Evolutionary conservation across 2,888 invertebrate species (phyloP), one percentile per base, ranked within the genome.

Genomic region (Synanthedon formicaeformis): DNA sequence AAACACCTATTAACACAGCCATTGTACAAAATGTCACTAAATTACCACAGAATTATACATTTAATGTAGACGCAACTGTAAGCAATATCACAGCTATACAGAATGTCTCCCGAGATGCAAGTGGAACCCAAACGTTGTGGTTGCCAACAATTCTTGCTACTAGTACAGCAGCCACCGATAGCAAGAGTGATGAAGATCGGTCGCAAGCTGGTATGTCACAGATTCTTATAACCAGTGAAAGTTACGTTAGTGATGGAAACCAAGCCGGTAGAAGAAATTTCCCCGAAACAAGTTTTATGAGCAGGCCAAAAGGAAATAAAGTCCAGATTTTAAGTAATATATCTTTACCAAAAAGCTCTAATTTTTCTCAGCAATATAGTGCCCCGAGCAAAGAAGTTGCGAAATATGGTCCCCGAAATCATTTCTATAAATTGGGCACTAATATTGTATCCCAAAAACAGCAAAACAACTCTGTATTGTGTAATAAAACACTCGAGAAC

Each of bases 251-350:
- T 68, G 84, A 86, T 57, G 58, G 73, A 48, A 76, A 64, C 58
- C 77, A 71, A 60, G 54, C 75, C 16, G 72, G 71, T 53, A 71
- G 81, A 60, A 77, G 82, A 66, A 85, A 84, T 59, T 80, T 84
- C 8, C 74, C 81, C 52, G 86, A 87, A 57, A 77, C 85, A 16
- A 83, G 71, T 64, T 86, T 82, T 54, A 69, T 81, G 51, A 70
- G 71, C 64, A 81, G 34, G 59, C 78, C 82, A 1, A 86, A 87
- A 58, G 58, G 79, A 53, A 81, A 88, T 4, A 88, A 88, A 73
- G 88, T 88, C 50, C 88, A 88, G 61, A 88, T 88, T 63, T 70
- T 88, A 57, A 88, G 88, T 59, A 88, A 87, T 58, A 84, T 88
- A 71, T 78, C 87, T 56, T 65, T 88, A 60, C 83, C 87, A 3